A percentile compares a stretch with the other conserved stretches of the same genome.
These are phyloP conservation scores for Mesocentrotus franciscanus DNA, from an alignment of 53 echinoderm and acorn worm species.

Conservation along the genomic window DNA sequence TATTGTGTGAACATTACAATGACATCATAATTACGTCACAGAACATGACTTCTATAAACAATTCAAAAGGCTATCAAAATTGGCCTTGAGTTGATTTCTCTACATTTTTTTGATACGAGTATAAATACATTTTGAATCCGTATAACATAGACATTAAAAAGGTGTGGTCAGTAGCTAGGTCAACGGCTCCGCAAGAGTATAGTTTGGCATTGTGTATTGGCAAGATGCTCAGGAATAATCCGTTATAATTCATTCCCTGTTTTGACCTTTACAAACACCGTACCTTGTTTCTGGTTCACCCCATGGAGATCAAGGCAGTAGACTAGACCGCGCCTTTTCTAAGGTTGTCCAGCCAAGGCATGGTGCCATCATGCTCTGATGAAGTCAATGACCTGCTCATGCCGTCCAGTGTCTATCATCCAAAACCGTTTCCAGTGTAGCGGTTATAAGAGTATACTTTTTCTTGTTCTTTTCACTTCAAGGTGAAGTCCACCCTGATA, in stretches of 20 bases:
- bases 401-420: too few species aligned
- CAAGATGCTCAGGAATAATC: not conserved
- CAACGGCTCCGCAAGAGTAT: not conserved
- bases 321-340: not conserved
- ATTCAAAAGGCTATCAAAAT: too few species aligned
- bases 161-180: not conserved
- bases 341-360: not conserved
- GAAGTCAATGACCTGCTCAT: not conserved
- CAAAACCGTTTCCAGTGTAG: too few species aligned
- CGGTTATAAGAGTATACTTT: too few species aligned
- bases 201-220: not conserved
- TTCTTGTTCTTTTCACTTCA: too few species aligned
- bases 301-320: not conserved
- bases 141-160: not conserved
- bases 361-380: not conserved
- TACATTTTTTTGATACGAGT: too few species aligned
- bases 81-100: too few species aligned
- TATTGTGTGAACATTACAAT: too few species aligned
- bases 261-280: not conserved
- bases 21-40: too few species aligned
- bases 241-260: not conserved
- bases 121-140: too few species aligned
- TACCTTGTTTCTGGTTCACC: not conserved
- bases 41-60: too few species aligned
- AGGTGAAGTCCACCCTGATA: too few species aligned